A percentile compares a stretch with the other conserved stretches of the same genome.
phyloP scores from a whole-genome alignment of 2,113 vertebrate species.

The Dipodomys stephensi region DNA sequence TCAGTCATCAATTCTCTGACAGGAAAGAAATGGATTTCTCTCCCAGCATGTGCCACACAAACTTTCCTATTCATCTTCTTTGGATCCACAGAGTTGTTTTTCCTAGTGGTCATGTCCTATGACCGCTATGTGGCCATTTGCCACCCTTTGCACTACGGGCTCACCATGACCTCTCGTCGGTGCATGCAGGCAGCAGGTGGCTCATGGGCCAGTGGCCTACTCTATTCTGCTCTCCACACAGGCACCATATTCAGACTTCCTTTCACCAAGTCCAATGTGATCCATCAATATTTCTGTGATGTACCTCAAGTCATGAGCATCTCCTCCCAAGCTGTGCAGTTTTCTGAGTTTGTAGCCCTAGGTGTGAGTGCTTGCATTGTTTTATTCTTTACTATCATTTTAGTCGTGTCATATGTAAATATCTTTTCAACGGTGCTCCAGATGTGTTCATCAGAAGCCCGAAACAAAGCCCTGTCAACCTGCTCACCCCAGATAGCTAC shows the following conservation, averaged over 20 bases:
- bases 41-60: neutral
- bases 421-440: slow-evolving; percentile 55
- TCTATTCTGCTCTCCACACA: neutral
- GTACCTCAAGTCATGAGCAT: neutral
- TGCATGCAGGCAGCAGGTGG: neutral
- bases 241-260: neutral
- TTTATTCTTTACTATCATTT: slow-evolving; percentile 48
- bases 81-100: neutral
- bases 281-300: slow-evolving; percentile 30
- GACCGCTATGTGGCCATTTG: too few relatives aligned
- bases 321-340: neutral
- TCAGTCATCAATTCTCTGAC: neutral
- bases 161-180: neutral
- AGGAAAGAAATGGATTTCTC: neutral
- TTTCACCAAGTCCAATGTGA: neutral
- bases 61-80: neutral
- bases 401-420: slow-evolving; percentile 45
- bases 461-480: slow-evolving; percentile 26
- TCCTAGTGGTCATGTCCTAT: too few relatives aligned
- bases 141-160: neutral
- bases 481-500: slow-evolving; percentile 62
- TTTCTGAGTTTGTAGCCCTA: neutral
- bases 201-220: slow-evolving; percentile 2
- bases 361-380: neutral
- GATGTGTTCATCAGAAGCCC: neutral